Evolutionary conservation across 1,140 invertebrate species (phyloP).

Genomic region (Caenorhabditis remanei): DNA sequence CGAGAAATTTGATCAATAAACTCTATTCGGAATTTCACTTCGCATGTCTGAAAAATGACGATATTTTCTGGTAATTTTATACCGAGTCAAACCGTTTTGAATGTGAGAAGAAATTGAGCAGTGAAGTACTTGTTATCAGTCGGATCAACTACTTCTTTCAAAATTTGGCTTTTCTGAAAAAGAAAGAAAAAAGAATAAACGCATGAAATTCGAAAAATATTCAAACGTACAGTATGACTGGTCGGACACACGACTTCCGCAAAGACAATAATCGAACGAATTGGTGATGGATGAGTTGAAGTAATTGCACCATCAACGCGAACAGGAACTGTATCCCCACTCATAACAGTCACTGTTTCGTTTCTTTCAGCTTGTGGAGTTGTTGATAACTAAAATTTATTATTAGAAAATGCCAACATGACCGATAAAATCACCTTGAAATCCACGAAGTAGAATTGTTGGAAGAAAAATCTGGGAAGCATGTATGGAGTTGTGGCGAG

Average conservation of each 20-base stretch:
- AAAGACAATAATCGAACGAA: slow-evolving; percentile 8
- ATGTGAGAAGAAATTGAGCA: slow-evolving; percentile 14
- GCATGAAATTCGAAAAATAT: not conserved
- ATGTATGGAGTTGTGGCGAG: slow-evolving; percentile 15
- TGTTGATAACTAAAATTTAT: not conserved
- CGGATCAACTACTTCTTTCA: slow-evolving; percentile 3
- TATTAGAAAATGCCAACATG: not conserved
- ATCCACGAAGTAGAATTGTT: slow-evolving; percentile 35
- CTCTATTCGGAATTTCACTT: slow-evolving; percentile 6
- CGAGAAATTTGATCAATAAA: slow-evolving; percentile 37
- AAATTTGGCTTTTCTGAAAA: slow-evolving; percentile 16
- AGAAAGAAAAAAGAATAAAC: not conserved
- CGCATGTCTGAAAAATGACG: not conserved
- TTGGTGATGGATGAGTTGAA: slow-evolving; percentile 26
- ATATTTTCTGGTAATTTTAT: not conserved
- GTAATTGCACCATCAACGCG: slow-evolving; percentile 12
- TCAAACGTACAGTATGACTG: not conserved
- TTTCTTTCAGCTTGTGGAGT: slow-evolving; percentile 17
- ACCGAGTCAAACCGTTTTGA: not conserved
- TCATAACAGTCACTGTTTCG: not conserved
- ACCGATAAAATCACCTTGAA: not conserved
- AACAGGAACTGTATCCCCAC: not conserved
- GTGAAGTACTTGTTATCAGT: slow-evolving; percentile 33
- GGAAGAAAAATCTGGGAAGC: slow-evolving; percentile 45
- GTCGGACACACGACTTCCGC: not conserved